Conservation (phyloP, 2,113 vertebrate genomes). For the Malurus melanocephalus region DNA sequence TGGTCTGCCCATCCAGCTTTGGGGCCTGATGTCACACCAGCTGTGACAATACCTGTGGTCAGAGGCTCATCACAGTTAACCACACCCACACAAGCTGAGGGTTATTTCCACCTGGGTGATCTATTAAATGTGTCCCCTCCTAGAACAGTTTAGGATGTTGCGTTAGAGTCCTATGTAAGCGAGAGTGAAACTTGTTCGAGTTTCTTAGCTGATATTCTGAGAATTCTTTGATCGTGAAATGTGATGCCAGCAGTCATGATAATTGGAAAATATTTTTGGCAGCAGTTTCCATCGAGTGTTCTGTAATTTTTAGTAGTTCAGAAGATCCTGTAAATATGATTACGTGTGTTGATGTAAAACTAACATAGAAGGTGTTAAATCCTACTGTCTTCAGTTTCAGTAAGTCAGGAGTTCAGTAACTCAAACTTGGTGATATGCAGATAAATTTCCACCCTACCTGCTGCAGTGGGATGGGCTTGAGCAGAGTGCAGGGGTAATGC, state of each 20-base stretch:
- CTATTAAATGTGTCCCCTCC: not conserved
- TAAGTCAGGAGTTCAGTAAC: not conserved
- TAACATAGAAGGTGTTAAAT: not conserved
- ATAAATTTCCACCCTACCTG: not conserved
- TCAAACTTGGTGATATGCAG: rapidly evolving
- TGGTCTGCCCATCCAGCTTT: not conserved
- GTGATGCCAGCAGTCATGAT: not conserved
- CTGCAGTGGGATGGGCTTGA: not conserved
- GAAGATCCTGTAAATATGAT: not conserved
- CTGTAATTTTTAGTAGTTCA: not conserved
- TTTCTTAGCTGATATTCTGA: conserved; percentile 32
- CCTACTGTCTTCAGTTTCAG: not conserved
- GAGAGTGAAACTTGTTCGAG: conserved; percentile 37
- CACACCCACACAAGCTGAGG: not conserved
- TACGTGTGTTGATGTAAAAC: not conserved
- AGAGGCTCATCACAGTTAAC: not conserved
- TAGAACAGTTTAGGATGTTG: not conserved
- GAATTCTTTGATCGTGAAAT: conserved; percentile 22
- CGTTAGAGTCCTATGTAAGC: conserved; percentile 14
- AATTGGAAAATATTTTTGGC: conserved; percentile 26
- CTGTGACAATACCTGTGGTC: not conserved
- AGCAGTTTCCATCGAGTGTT: not conserved
- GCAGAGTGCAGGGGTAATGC: not conserved
- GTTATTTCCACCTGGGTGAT: not conserved
- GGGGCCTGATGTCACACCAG: not conserved